Evolutionary conservation across 1,140 invertebrate genomes (phyloP), one percentile per base, ranked within the genome.

Genomic region (Steinernema feltiae): DNA sequence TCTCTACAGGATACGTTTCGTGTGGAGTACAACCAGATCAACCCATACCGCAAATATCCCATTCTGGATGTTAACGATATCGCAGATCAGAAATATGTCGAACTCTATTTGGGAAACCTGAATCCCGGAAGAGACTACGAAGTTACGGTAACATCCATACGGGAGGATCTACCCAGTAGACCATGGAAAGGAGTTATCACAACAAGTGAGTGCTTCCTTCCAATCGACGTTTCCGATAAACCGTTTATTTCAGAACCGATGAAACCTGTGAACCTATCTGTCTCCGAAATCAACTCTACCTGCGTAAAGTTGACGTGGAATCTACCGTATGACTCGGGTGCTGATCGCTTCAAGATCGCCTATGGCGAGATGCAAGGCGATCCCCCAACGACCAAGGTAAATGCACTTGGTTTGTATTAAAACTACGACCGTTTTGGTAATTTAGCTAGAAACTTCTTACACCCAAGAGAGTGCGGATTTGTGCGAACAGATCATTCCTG

Each of bases 51-150:
- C 31, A 75, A 83, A 46, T 85, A 71, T 77, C 83, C 84, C 12
- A 85, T 84, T 35, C 76, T 85, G 29, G 82, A 85, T 32, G 80
- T 85, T 48, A 74, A 83, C 41, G 83, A 85, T 74, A 80, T 85
- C 71, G 76, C 75, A n/a, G 84, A 85, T 48, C 84, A 86, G 72
- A 74, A 79, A 32, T 70, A 84, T 48, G 79, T 85, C 7, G 83
- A 86, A 46, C 71, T 85, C 29, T 86, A 84, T 74, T 73, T 85
- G 63, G 83, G 83, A 41, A 85, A 85, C 76, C 72, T 85, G 72
- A 81, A 75, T 70, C 85, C 83, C 0, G 83, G 83, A 12, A 69
- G 83, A 35, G 83, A 86, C 32, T 85, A 83, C 69, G 80, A 80
- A 30, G 76, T 85, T 69, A 69, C 74, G 1, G 80, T 85, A 18